Evolutionary conservation across 2,888 invertebrate genomes (phyloP).

Genomic region (Pandemis corylana): DNA sequence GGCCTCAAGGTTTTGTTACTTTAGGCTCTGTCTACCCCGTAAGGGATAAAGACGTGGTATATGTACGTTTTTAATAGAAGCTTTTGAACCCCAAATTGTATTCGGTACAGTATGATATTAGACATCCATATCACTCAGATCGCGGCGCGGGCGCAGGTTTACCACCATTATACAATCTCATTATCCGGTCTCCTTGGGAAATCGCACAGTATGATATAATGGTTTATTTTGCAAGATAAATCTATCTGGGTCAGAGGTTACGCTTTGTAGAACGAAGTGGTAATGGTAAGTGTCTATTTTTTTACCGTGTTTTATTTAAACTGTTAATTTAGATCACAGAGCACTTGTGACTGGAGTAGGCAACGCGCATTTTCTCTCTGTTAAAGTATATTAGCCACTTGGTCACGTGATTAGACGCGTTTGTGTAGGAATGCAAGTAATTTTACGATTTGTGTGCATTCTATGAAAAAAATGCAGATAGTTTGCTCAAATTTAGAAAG

Average conservation of each 20-base stretch:
- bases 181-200: conserved; percentile 31
- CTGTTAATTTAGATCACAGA: too few relatives aligned
- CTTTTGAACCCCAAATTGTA: conserved; percentile 57
- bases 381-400: too few relatives aligned
- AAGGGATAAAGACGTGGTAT: too few relatives aligned
- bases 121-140: conserved; percentile 45
- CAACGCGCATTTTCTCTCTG: too few relatives aligned
- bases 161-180: conserved; percentile 15
- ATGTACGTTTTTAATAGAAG: background rate
- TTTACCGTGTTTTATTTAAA: background rate
- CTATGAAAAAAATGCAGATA: too few relatives aligned
- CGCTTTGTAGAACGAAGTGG: conserved; percentile 1
- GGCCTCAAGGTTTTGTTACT: too few relatives aligned
- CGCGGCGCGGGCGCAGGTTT: conserved; percentile 42
- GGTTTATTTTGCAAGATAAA: conserved; percentile 32
- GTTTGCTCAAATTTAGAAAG: too few relatives aligned
- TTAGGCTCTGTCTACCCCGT: too few relatives aligned
- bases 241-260: conserved; percentile 30
- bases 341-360: too few relatives aligned
- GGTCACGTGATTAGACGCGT: too few relatives aligned
- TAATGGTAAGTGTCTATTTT: background rate
- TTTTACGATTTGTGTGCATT: too few relatives aligned
- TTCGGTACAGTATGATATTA: conserved; percentile 59
- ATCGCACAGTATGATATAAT: conserved; percentile 29
- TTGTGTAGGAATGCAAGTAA: too few relatives aligned